Conservation (phyloP, 1,140 invertebrate genomes). For the Vollenhovia emeryi region DNA sequence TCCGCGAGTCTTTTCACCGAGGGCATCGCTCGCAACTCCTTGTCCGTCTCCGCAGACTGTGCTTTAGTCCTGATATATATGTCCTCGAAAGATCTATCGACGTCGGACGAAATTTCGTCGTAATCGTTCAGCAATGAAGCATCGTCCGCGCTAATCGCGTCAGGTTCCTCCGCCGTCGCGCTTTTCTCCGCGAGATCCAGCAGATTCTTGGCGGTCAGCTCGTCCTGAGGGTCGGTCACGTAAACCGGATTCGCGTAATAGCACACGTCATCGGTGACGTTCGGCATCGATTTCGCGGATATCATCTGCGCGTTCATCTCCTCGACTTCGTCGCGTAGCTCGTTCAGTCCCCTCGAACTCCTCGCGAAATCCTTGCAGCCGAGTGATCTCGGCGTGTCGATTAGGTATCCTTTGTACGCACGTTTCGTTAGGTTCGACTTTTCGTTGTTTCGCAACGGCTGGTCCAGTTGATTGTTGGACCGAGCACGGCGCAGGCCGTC, state of each 20-base stretch:
- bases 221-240: constrained; percentile 6
- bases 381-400: constrained; percentile 25
- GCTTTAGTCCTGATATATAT: neutral
- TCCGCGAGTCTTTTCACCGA: constrained; percentile 81
- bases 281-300: constrained; percentile 81
- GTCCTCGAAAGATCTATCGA: constrained; percentile 27
- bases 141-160: neutral
- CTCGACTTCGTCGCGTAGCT: neutral
- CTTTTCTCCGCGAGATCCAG: constrained; percentile 23
- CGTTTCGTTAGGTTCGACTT: constrained; percentile 71
- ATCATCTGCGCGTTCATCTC: constrained; percentile 58
- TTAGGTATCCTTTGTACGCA: constrained; percentile 47
- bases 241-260: constrained; percentile 50
- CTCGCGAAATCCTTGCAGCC: constrained; percentile 43
- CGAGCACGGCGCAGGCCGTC: constrained; percentile 76
- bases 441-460: constrained; percentile 64
- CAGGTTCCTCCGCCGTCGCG: neutral
- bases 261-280: constrained; percentile 73
- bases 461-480: constrained; percentile 78
- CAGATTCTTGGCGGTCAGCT: neutral
- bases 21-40: constrained; percentile 73
- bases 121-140: constrained; percentile 48
- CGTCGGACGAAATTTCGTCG: constrained; percentile 27
- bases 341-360: constrained; percentile 53
- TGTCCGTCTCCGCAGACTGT: neutral